These are phyloP conservation scores for Temnothorax nylanderi DNA, from an alignment of 1,140 invertebrate genomes.

Conservation along the genomic window DNA sequence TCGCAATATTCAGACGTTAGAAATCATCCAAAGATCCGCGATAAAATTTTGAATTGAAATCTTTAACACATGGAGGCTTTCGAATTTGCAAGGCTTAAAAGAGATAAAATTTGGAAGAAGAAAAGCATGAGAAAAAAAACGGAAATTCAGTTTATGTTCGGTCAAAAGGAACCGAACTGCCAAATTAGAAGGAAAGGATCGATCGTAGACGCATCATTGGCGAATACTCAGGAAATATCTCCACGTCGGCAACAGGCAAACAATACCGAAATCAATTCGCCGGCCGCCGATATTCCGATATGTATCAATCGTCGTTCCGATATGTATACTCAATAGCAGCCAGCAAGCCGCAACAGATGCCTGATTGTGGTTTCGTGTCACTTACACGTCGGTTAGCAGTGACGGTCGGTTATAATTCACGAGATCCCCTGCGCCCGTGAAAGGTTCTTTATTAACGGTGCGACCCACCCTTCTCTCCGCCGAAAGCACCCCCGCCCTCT, in stretches of 20 bases:
- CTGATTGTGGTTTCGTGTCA: conserved; percentile 59
- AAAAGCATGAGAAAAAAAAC: no score
- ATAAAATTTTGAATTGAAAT: conserved; percentile 1
- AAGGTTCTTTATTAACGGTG: conserved; percentile 58
- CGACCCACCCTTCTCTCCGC: neutral
- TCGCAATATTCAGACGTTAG: neutral
- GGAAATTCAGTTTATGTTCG: neutral
- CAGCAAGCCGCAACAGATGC: conserved; percentile 59
- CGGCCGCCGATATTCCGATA: conserved; percentile 47
- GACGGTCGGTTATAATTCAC: conserved; percentile 59
- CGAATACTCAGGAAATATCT: conserved; percentile 45
- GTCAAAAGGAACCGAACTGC: no score
- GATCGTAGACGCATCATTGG: conserved; percentile 1
- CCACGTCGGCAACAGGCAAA: conserved; percentile 32
- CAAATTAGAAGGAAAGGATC: conserved; percentile 12
- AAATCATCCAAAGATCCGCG: neutral
- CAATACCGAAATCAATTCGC: conserved; percentile 57
- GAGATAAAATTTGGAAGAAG: neutral
- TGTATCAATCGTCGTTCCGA: conserved; percentile 56
- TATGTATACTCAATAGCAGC: conserved; percentile 54
- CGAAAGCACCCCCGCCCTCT: neutral
- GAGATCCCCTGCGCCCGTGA: conserved; percentile 41
- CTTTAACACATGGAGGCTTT: neutral
- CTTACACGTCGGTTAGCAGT: conserved; percentile 59
- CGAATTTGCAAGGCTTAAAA: neutral